Percentiles rank a stretch among this genome's conserved stretches.
These are phyloP conservation scores for Nematolebias whitei DNA, from an alignment of 2,113 vertebrate species.

Conservation along the genomic window DNA sequence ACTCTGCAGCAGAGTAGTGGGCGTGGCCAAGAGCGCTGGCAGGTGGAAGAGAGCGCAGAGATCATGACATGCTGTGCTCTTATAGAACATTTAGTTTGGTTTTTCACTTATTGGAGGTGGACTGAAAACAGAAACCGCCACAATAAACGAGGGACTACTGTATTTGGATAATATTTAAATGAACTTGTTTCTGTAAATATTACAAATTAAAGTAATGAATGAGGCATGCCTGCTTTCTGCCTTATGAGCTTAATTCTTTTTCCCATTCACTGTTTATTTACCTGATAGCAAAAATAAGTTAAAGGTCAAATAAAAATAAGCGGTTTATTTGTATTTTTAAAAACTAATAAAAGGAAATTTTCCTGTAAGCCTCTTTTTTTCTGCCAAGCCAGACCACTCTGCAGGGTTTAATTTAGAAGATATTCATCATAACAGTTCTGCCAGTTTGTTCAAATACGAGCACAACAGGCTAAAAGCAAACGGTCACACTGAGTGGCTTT, in stretches of 20 bases:
- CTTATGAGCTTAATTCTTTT: too few species aligned
- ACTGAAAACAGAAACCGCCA: too few species aligned
- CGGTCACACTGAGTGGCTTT: slow-evolving; percentile 30
- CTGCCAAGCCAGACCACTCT: slow-evolving; percentile 32
- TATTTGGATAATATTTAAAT: too few species aligned
- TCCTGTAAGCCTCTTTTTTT: slow-evolving; percentile 43
- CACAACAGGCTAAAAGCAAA: slow-evolving; percentile 41
- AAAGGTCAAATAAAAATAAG: slow-evolving; percentile 40
- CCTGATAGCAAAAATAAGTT: not conserved
- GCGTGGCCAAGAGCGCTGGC: too few species aligned
- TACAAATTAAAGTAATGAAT: too few species aligned
- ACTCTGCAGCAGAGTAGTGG: too few species aligned
- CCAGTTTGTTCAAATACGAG: slow-evolving; percentile 39
- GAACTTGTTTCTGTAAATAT: too few species aligned
- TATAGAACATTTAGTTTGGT: too few species aligned
- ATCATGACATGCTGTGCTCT: too few species aligned
- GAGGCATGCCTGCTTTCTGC: not conserved
- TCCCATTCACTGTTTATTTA: not conserved
- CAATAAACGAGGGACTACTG: too few species aligned
- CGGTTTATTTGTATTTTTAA: slow-evolving; percentile 36
- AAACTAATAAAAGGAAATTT: slow-evolving; percentile 42
- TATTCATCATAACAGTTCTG: slow-evolving; percentile 51
- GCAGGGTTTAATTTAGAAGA: slow-evolving; percentile 33
- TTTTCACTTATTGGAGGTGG: too few species aligned
- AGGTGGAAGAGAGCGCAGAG: too few species aligned